These are phyloP conservation scores for Rhopalosiphum maidis DNA, from an alignment of 1,140 invertebrate genomes.

Conservation along the genomic window DNA sequence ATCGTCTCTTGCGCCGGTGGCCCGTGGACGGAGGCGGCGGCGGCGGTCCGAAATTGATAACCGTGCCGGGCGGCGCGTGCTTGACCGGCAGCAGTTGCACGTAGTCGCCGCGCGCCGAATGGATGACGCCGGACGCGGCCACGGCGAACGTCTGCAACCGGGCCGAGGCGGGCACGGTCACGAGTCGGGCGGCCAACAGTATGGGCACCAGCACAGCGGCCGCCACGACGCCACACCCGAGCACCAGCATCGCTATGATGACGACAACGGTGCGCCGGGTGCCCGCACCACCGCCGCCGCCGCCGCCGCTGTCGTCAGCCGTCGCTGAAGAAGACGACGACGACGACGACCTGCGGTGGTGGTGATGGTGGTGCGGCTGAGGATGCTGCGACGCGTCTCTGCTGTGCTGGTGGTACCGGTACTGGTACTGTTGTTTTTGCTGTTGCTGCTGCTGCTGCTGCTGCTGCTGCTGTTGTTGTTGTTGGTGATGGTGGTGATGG, in stretches of 20 bases:
- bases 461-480: not conserved
- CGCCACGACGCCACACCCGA: conserved; percentile 57
- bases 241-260: conserved; percentile 53
- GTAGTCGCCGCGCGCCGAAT: conserved; percentile 56
- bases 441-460: conserved; percentile 19
- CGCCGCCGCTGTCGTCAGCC: no score
- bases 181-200: conserved; percentile 51
- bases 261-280: conserved; percentile 50
- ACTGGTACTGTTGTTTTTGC: not conserved
- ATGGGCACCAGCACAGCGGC: conserved; percentile 58
- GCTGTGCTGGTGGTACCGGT: not conserved
- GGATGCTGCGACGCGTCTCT: not conserved
- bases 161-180: conserved; percentile 49
- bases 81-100: conserved; percentile 56
- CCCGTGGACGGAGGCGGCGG: not conserved
- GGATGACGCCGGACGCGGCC: conserved; percentile 55
- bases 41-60: conserved; percentile 42
- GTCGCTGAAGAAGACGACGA: not conserved
- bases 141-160: conserved; percentile 57
- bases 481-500: not conserved
- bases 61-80: conserved; percentile 49
- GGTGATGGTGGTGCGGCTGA: not conserved
- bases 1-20: conserved; percentile 21
- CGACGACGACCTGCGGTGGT: not conserved
- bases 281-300: not conserved